Evolutionary conservation across 2,888 invertebrate genomes (phyloP).

Genomic region (Cantharis rufa): DNA sequence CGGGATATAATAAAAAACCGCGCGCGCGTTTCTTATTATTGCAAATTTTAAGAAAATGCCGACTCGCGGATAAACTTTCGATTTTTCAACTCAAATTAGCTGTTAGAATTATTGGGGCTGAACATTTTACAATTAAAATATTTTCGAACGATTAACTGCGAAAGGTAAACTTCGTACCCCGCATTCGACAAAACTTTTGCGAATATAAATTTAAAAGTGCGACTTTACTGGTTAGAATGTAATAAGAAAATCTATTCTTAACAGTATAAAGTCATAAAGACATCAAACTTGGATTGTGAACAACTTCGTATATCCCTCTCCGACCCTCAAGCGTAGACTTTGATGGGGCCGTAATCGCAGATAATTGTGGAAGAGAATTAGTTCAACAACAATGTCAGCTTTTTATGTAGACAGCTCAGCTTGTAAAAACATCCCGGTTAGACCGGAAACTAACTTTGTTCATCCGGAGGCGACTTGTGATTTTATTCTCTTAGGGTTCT

Average conservation of each 20-base stretch:
- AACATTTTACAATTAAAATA: background rate
- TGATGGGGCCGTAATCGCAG: conserved; percentile 55
- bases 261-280: conserved; percentile 47
- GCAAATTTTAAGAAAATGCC: background rate
- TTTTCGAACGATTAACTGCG: background rate
- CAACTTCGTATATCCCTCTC: conserved; percentile 34
- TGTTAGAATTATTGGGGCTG: background rate
- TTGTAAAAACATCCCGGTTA: conserved; percentile 50
- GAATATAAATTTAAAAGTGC: background rate
- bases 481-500: conserved; percentile 42
- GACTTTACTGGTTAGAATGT: conserved; percentile 5
- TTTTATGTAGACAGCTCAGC: conserved; percentile 50
- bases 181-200: background rate
- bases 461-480: conserved; percentile 45
- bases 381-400: conserved; percentile 53
- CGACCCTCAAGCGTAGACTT: conserved; percentile 44
- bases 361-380: conserved; percentile 54
- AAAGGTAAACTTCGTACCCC: background rate
- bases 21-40: background rate
- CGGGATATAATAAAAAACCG: background rate
- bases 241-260: conserved; percentile 36
- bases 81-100: background rate
- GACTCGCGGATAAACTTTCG: background rate
- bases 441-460: conserved; percentile 50
- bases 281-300: conserved; percentile 46